These are phyloP conservation scores for Sebastes nivosus DNA, from an alignment of 2,797 vertebrate genomes.

Conservation along the genomic window DNA sequence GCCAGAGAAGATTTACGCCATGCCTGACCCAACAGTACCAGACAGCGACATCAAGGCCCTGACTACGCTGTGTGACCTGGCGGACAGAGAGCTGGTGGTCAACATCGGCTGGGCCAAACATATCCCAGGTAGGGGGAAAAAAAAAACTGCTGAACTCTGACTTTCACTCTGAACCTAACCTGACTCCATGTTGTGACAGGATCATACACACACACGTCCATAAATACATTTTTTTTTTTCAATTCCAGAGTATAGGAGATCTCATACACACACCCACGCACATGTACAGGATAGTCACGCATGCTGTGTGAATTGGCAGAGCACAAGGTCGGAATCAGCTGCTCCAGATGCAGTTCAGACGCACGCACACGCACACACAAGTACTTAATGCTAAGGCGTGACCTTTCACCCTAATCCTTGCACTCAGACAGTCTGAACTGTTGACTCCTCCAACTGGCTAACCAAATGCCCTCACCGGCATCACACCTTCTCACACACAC, in stretches of 20 bases:
- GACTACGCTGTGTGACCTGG: slow-evolving; percentile 97
- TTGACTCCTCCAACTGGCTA: slow-evolving; percentile 31
- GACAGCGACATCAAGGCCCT: slow-evolving; percentile 99
- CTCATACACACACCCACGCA: background rate
- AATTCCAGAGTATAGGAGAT: background rate
- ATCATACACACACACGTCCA: background rate
- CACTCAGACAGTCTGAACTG: slow-evolving; percentile 47
- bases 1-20: slow-evolving; percentile 99
- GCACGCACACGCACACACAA: slow-evolving; percentile 22
- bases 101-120: slow-evolving; percentile 99
- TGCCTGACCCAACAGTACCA: slow-evolving; percentile 97
- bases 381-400: slow-evolving; percentile 26
- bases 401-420: slow-evolving; percentile 54
- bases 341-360: slow-evolving; percentile 90
- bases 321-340: slow-evolving; percentile 87
- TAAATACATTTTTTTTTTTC: background rate
- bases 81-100: slow-evolving; percentile 96
- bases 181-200: slow-evolving; percentile 2
- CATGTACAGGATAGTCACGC: background rate
- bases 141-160: slow-evolving; percentile 4
- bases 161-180: slow-evolving; percentile 11
- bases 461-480: slow-evolving; percentile 1
- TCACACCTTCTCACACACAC: background rate
- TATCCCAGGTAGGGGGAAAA: slow-evolving; percentile 91
- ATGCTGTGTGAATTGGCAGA: slow-evolving; percentile 37